Base-by-base conservation (phyloP, 92 coral and sea anemone species). In the Parazoanthus darwini region DNA sequence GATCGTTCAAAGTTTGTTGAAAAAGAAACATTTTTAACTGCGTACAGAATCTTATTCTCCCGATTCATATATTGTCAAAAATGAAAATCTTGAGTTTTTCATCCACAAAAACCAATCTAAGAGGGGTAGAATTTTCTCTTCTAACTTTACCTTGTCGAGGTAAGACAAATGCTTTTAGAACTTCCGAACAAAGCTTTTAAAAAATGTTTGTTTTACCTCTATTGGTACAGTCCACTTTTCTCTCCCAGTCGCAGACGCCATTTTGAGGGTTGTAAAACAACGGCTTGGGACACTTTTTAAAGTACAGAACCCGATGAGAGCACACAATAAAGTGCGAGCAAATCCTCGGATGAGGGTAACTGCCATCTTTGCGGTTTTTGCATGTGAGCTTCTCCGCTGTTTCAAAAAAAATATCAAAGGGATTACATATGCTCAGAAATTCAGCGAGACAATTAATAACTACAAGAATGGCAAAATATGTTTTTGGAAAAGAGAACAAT, bases 201-300 rank as follows among this genome's bases (percentile, higher is more conserved):
- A 43, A 43, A 78, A 78, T 23, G 4, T 10, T 9, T 56, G 36
- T 50, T 29, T 29, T 14, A 80, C 85, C 85, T 80, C 85, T 80
- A 1, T 0, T 3, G 23, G 22, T 33, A 71, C 85, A 80, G 29
- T 80, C 85, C 8, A 80, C 85, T 20, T 56, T 58, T 18, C 85
- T 43, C 72, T 54, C 65, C 85, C 85, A 80, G 85, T 80, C 72
- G 44, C 85, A 80, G 38, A 80, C 71, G 18, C 71, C 72, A 80
- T 16, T 54, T 20, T 8, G 14, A 0, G 72, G 72, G 15, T 80
- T 58, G 42, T 14, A 80, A 59, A 54, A 80, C 85, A 80, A 2
- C 6, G 72, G 85, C 9, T 56, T 35, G 6, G 7, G 46, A 20
- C 85, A 80, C 8, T 80, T 56, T 10, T 20, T 56, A 1, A 54